These are phyloP conservation scores for Centruroides vittatus DNA, from an alignment of 1,140 invertebrate genomes.

Conservation along the genomic window DNA sequence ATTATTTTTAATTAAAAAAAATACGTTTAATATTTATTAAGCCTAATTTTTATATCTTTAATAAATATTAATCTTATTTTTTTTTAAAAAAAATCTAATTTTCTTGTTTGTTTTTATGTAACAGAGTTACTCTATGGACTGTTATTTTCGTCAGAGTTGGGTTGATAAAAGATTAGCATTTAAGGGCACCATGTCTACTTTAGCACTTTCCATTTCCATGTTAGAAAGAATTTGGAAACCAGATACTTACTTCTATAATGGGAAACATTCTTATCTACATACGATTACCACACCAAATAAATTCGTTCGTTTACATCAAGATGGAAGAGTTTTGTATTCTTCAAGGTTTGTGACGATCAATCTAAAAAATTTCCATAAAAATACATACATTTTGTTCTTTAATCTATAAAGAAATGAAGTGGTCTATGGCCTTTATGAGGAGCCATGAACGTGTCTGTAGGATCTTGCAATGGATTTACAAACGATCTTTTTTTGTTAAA, in stretches of 20 bases:
- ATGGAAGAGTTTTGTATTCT: slow-evolving; percentile 86
- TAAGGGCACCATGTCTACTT: slow-evolving; percentile 45
- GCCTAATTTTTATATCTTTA: too few species aligned
- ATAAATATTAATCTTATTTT: too few species aligned
- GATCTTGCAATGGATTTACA: too few species aligned
- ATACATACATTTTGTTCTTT: too few species aligned
- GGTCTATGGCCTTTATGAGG: neutral
- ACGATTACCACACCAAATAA: slow-evolving; percentile 93
- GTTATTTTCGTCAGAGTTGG: slow-evolving; percentile 86
- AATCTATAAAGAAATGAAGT: too few species aligned
- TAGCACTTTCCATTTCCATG: slow-evolving; percentile 79
- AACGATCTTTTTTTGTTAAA: too few species aligned
- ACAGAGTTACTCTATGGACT: slow-evolving; percentile 91
- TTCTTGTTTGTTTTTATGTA: too few species aligned
- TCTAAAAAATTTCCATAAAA: neutral
- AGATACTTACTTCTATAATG: slow-evolving; percentile 86
- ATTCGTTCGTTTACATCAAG: slow-evolving; percentile 58
- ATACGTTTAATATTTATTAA: too few species aligned
- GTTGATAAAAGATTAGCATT: slow-evolving; percentile 67
- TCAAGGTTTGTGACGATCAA: slow-evolving; percentile 51
- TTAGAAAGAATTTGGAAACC: slow-evolving; percentile 87
- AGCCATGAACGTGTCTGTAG: neutral
- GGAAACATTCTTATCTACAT: slow-evolving; percentile 55
- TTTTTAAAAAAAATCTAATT: too few species aligned
- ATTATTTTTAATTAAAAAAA: too few species aligned